These are phyloP conservation scores for Pectinophora gossypiella DNA, from an alignment of 1,140 invertebrate genomes.

Conservation along the genomic window DNA sequence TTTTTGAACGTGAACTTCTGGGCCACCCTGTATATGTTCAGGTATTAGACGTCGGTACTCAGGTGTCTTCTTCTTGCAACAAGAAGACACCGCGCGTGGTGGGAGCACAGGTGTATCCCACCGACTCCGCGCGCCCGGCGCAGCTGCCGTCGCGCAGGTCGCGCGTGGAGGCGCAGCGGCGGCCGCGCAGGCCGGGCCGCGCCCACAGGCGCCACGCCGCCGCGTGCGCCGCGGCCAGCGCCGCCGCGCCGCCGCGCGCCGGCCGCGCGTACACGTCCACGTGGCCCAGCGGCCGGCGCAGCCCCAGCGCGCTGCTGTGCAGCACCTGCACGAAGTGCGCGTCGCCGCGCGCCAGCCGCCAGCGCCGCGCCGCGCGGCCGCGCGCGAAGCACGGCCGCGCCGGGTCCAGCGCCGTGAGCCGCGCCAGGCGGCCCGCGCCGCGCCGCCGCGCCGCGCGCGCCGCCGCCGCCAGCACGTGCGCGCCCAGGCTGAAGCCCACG, in stretches of 20 bases:
- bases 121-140: too few species aligned
- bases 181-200: slow-evolving; percentile 1
- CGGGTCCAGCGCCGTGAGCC: slow-evolving; percentile 86
- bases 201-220: not conserved
- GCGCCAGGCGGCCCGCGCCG: slow-evolving; percentile 76
- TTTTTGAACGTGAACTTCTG: too few species aligned
- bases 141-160: not conserved
- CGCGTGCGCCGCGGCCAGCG: slow-evolving; percentile 12
- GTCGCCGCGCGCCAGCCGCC: slow-evolving; percentile 55
- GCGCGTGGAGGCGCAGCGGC: not conserved
- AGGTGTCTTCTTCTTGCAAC: too few species aligned
- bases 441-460: slow-evolving; percentile 81
- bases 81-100: too few species aligned
- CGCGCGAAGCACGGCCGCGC: slow-evolving; percentile 79
- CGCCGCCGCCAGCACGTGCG: slow-evolving; percentile 79
- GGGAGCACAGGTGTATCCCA: too few species aligned
- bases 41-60: too few species aligned
- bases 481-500: slow-evolving; percentile 86
- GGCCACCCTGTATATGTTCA: too few species aligned
- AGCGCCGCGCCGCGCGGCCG: slow-evolving; percentile 24
- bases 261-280: slow-evolving; percentile 44
- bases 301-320: slow-evolving; percentile 67
- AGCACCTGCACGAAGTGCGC: slow-evolving; percentile 71
- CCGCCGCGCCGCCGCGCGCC: slow-evolving; percentile 21
- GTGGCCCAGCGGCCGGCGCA: slow-evolving; percentile 58